phyloP scores from a whole-genome alignment of 1,140 invertebrate species.

The Galendromus occidentalis region DNA sequence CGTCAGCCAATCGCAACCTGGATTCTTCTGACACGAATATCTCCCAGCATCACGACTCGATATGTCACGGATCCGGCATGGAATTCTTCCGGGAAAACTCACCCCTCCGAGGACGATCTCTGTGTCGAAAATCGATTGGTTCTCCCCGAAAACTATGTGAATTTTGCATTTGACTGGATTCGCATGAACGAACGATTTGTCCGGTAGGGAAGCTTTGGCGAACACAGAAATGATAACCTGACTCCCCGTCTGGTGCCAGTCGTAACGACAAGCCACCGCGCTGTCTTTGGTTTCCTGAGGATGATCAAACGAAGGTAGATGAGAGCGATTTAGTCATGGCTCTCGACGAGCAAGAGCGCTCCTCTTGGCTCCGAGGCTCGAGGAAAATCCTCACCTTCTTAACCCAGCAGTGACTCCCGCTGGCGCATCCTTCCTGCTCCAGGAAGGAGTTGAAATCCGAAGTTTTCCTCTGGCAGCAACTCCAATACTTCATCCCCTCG shows the following conservation, averaged over 20 bases:
- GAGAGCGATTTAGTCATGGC: constrained; percentile 24
- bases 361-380: background rate
- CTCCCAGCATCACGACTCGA: background rate
- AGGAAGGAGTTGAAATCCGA: constrained; percentile 81
- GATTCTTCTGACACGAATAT: background rate
- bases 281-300: constrained; percentile 30
- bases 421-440: constrained; percentile 58
- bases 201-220: constrained; percentile 69
- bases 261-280: constrained; percentile 56
- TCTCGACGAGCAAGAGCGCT: constrained; percentile 14
- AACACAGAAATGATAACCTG: constrained; percentile 66
- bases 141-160: constrained; percentile 55
- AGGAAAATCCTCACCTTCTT: too few species aligned
- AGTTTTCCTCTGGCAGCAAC: constrained; percentile 79
- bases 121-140: constrained; percentile 49
- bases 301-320: constrained; percentile 14
- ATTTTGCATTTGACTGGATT: constrained; percentile 62
- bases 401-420: constrained; percentile 65
- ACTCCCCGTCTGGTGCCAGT: constrained; percentile 74
- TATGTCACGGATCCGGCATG: background rate
- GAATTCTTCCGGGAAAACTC: constrained; percentile 28
- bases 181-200: constrained; percentile 47
- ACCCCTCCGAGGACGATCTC: constrained; percentile 67
- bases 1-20: background rate
- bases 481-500: constrained; percentile 93